phyloP scores from a whole-genome alignment of 2,888 invertebrate genomes.

The Cheilosia vernalis region DNA sequence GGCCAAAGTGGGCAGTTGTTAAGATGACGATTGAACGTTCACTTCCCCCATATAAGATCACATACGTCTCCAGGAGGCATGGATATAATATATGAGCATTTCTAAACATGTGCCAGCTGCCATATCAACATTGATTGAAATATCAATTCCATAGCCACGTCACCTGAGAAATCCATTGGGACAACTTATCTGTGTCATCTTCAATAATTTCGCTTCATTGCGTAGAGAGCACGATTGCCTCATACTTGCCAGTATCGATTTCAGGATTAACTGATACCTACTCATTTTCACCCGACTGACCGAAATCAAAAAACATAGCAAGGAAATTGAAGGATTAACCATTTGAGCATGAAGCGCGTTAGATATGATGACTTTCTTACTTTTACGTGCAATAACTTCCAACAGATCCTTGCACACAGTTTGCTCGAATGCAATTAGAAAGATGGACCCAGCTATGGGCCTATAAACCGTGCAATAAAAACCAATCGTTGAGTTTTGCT shows the following conservation, averaged over 20 bases:
- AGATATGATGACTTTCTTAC: slow-evolving; percentile 1
- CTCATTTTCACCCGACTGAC: neutral
- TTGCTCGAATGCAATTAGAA: slow-evolving; percentile 9
- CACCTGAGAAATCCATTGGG: neutral
- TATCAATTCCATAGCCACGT: slow-evolving; percentile 14
- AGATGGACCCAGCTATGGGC: slow-evolving; percentile 8
- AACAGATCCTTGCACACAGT: slow-evolving; percentile 32
- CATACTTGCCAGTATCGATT: neutral
- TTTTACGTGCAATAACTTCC: slow-evolving; percentile 49
- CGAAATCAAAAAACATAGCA: slow-evolving; percentile 26
- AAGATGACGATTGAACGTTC: no score
- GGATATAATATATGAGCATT: neutral
- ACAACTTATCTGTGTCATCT: slow-evolving; percentile 12
- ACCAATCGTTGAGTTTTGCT: slow-evolving; percentile 53
- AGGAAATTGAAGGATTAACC: slow-evolving; percentile 45
- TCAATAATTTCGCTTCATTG: slow-evolving; percentile 27
- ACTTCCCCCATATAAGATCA: no score
- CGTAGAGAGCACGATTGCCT: neutral
- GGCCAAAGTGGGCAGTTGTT: no score
- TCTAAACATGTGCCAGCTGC: neutral
- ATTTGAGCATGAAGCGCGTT: slow-evolving; percentile 31
- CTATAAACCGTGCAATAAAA: slow-evolving; percentile 62
- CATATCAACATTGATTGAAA: slow-evolving; percentile 1
- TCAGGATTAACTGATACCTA: slow-evolving; percentile 10
- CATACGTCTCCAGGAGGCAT: no score